Evolutionary conservation across 2,797 vertebrate species (phyloP).

Genomic region (Gambusia yucatana): DNA sequence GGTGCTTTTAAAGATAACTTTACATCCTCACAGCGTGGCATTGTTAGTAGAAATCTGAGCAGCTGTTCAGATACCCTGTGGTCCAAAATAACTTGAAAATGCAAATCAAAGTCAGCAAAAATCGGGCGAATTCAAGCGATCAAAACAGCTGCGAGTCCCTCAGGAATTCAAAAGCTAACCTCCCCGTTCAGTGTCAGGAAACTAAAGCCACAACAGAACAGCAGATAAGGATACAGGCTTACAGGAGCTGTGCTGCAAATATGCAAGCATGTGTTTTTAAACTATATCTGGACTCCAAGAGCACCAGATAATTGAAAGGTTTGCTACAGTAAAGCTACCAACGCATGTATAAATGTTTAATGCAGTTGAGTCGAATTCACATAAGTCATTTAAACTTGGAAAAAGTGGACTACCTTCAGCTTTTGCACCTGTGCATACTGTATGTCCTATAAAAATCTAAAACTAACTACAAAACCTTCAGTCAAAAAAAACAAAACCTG

Average conservation of each 20-base stretch:
- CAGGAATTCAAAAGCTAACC: background rate
- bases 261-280: background rate
- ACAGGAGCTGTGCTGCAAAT: background rate
- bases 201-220: constrained; percentile 2
- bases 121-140: background rate
- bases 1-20: background rate
- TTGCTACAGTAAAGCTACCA: background rate
- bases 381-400: background rate
- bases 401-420: background rate
- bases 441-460: background rate
- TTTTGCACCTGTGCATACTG: background rate
- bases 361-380: background rate
- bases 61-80: background rate
- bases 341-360: background rate
- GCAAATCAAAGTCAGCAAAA: constrained; percentile 2
- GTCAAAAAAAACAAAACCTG: background rate
- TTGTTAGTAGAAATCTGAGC: background rate
- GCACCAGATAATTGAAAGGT: background rate
- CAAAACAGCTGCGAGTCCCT: background rate
- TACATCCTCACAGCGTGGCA: background rate
- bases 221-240: background rate
- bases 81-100: constrained; percentile 3
- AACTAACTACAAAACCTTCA: background rate
- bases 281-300: background rate
- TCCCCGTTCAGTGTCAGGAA: background rate